Evolutionary conservation across 2,113 vertebrate genomes (phyloP).

Genomic region (Raja brachyura): DNA sequence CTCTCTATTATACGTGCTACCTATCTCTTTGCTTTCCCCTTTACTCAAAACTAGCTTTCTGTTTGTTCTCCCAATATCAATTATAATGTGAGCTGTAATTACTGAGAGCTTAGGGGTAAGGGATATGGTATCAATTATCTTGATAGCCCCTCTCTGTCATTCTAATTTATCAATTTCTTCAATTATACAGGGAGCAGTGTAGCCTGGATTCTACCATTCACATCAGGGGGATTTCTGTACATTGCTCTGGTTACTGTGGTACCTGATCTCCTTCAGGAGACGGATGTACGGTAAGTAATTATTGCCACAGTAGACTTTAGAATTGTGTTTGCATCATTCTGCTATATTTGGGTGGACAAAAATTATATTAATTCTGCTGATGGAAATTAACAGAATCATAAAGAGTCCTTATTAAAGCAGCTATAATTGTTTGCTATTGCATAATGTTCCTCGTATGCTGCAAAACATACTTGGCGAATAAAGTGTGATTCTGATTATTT

Average conservation of each 20-base stretch:
- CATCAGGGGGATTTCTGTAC: constrained; percentile 90
- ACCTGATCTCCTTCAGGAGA: constrained; percentile 87
- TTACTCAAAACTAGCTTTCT: too few relatives aligned
- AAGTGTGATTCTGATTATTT: too few relatives aligned
- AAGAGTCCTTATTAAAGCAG: background rate
- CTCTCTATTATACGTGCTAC: too few relatives aligned
- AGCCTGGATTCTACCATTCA: constrained; percentile 90
- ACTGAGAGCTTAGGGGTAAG: background rate
- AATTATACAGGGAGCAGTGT: constrained; percentile 62
- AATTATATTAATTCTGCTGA: background rate
- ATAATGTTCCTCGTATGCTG: background rate
- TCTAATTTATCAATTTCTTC: background rate
- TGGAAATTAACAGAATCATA: background rate
- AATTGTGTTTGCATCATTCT: background rate
- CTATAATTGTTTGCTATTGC: background rate
- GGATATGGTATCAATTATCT: background rate
- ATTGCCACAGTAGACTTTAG: background rate
- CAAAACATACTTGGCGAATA: too few relatives aligned
- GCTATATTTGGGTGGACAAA: background rate
- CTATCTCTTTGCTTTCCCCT: too few relatives aligned
- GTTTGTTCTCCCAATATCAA: too few relatives aligned
- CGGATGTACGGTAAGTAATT: constrained; percentile 70
- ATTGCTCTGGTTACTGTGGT: constrained; percentile 92
- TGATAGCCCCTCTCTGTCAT: background rate
- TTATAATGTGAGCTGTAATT: background rate